Evolutionary conservation across 2,113 vertebrate species (phyloP).

Genomic region (Agapornis roseicollis): DNA sequence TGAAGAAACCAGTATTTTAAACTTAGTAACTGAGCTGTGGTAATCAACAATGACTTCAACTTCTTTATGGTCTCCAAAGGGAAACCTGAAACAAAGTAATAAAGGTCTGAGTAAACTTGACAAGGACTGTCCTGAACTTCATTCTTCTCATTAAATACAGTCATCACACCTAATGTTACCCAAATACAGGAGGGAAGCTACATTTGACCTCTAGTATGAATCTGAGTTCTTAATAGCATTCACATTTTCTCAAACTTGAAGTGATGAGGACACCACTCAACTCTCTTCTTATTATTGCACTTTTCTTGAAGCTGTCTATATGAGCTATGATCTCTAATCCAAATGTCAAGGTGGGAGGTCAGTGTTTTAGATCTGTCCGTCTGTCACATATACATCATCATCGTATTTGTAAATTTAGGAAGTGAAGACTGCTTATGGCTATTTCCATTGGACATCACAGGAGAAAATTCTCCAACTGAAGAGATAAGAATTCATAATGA

Average conservation of each 20-base stretch:
- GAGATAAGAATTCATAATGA: background rate
- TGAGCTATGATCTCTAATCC: background rate
- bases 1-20: background rate
- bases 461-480: background rate
- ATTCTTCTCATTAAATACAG: background rate
- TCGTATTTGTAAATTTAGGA: background rate
- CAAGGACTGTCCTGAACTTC: background rate
- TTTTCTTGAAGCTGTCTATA: background rate
- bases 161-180: background rate
- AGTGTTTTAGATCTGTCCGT: background rate
- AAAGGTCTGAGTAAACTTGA: background rate
- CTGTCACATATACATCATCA: background rate
- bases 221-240: background rate
- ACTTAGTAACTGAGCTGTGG: background rate
- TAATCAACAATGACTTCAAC: background rate
- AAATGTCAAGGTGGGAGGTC: background rate
- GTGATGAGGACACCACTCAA: background rate
- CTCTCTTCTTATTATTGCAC: background rate
- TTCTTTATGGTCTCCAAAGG: background rate
- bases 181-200: background rate
- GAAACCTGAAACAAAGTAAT: background rate
- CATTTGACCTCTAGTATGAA: background rate
- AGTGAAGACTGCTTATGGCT: background rate
- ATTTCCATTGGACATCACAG: background rate
- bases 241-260: background rate